Evolutionary conservation across 2,797 vertebrate genomes (phyloP).

Genomic region (Chelon auratus): DNA sequence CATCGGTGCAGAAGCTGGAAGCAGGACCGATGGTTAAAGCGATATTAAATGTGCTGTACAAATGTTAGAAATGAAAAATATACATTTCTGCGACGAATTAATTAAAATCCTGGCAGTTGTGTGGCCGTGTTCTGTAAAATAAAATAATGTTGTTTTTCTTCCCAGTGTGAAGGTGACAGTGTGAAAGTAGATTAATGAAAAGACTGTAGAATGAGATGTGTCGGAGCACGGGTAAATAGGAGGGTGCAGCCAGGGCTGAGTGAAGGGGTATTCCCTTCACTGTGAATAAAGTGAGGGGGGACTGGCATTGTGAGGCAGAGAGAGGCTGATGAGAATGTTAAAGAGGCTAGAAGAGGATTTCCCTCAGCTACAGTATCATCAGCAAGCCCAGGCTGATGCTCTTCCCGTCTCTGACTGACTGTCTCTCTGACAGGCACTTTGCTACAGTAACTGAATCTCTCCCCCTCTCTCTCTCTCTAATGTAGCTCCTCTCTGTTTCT

Average conservation of each 20-base stretch:
- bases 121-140: background rate
- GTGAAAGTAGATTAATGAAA: conserved; percentile 53
- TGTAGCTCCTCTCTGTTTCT: background rate
- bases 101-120: conserved; percentile 2
- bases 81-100: background rate
- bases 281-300: conserved; percentile 50
- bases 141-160: conserved; percentile 11
- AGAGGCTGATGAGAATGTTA: conserved; percentile 74
- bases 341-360: conserved; percentile 70
- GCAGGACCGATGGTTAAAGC: conserved; percentile 7
- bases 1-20: conserved; percentile 8
- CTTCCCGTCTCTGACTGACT: conserved; percentile 21
- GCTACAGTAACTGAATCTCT: conserved; percentile 18
- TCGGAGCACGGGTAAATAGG: conserved; percentile 34
- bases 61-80: background rate
- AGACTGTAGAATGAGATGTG: conserved; percentile 42
- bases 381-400: conserved; percentile 17
- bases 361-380: conserved; percentile 50
- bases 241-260: conserved; percentile 29
- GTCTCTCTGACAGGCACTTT: conserved; percentile 10
- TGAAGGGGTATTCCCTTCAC: conserved; percentile 58
- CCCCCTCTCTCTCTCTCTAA: background rate
- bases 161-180: conserved; percentile 7
- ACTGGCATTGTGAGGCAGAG: conserved; percentile 55
- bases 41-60: background rate